These are phyloP conservation scores for Gulo gulo DNA, from an alignment of 2,113 vertebrate species.

Conservation along the genomic window DNA sequence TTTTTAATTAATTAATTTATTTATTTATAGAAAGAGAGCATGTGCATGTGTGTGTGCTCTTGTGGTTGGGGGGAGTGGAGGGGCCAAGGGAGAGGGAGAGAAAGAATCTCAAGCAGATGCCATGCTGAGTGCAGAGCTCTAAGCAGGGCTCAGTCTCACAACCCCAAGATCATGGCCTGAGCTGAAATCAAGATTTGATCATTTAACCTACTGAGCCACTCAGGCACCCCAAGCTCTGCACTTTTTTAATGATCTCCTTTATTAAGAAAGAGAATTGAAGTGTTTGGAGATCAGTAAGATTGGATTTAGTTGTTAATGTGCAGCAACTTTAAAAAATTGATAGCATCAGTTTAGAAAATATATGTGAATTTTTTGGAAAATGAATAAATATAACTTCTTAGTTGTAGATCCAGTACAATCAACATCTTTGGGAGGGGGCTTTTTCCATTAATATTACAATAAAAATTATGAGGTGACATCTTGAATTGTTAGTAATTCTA, in stretches of 20 bases:
- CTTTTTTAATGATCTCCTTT: background rate
- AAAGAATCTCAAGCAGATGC: background rate
- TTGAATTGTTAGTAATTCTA: conserved; percentile 56
- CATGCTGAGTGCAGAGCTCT: background rate
- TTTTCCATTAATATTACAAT: background rate
- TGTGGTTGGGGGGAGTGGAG: background rate
- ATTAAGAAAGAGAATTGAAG: background rate
- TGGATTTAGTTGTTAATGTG: background rate
- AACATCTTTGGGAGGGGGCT: background rate
- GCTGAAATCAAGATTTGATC: background rate
- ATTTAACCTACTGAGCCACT: background rate
- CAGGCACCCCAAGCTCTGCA: background rate
- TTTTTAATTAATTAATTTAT: background rate
- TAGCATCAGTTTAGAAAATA: background rate
- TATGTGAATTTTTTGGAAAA: background rate
- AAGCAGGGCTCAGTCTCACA: background rate
- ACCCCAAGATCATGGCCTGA: background rate
- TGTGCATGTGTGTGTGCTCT: background rate
- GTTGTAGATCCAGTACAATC: background rate
- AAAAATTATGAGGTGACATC: background rate
- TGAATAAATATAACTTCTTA: background rate
- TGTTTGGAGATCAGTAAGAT: background rate
- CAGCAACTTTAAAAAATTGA: background rate
- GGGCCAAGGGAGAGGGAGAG: background rate
- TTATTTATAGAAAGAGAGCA: background rate